Conservation (phyloP, 64 coral and sea anemone genomes). For the Stichodactyla helianthus region DNA sequence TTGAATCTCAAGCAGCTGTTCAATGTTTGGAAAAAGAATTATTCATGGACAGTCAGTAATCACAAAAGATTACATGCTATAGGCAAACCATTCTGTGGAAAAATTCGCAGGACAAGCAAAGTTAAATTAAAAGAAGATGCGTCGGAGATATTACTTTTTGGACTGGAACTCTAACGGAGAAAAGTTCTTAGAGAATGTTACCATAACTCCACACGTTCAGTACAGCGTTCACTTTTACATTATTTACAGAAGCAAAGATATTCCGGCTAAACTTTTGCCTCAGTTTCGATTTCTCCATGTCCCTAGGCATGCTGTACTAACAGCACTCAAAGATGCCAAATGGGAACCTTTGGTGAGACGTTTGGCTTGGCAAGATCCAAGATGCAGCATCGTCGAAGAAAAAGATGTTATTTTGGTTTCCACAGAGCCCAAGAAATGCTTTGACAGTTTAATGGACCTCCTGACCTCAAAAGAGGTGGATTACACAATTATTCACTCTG, state of each 20-base stretch:
- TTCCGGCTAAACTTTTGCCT: slow-evolving; percentile 68
- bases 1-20: background rate
- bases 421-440: slow-evolving; percentile 26
- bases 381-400: slow-evolving; percentile 30
- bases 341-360: slow-evolving; percentile 50
- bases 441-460: slow-evolving; percentile 41
- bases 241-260: slow-evolving; percentile 62
- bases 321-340: slow-evolving; percentile 33
- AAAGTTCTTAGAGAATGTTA: slow-evolving; percentile 53
- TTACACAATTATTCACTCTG: slow-evolving; percentile 27
- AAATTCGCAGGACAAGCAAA: background rate
- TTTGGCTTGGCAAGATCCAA: slow-evolving; percentile 24
- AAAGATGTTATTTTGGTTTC: slow-evolving; percentile 72
- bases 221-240: slow-evolving; percentile 65
- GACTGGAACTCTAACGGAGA: slow-evolving; percentile 80
- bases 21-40: background rate
- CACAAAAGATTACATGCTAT: background rate
- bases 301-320: slow-evolving; percentile 42
- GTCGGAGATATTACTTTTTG: slow-evolving; percentile 44
- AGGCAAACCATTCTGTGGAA: no score
- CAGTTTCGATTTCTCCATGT: slow-evolving; percentile 67
- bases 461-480: slow-evolving; percentile 12
- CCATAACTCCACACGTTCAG: slow-evolving; percentile 56
- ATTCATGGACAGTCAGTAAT: background rate
- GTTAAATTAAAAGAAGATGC: slow-evolving; percentile 15